Evolutionary conservation across 2,888 invertebrate genomes (phyloP).

Genomic region (Iphiclides podalirius): DNA sequence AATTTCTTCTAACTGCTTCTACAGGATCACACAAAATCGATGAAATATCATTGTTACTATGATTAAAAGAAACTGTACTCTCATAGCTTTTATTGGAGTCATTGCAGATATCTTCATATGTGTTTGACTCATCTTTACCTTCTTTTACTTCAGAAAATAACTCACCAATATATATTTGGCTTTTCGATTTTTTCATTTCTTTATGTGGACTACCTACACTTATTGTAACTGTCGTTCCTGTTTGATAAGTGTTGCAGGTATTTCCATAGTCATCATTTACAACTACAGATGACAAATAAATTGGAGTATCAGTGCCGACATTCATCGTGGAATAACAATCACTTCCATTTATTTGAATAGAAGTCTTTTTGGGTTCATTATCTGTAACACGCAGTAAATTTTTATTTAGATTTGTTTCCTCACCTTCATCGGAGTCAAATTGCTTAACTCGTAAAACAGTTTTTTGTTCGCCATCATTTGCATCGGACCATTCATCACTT

Average conservation of each 20-base stretch:
- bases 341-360: constrained; percentile 86
- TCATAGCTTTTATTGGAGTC: constrained; percentile 40
- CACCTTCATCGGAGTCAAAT: constrained; percentile 73
- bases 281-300: constrained; percentile 87
- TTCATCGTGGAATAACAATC: constrained; percentile 89
- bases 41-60: constrained; percentile 59
- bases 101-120: constrained; percentile 67
- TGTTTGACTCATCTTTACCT: constrained; percentile 49
- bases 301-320: constrained; percentile 83
- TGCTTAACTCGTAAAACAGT: constrained; percentile 67
- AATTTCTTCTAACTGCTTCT: constrained; percentile 86
- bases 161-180: constrained; percentile 75
- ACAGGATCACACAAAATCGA: constrained; percentile 85
- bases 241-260: constrained; percentile 68
- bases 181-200: constrained; percentile 66
- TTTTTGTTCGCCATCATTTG: constrained; percentile 70
- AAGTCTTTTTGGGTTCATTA: constrained; percentile 81
- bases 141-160: constrained; percentile 49
- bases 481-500: constrained; percentile 76
- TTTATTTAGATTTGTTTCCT: constrained; percentile 43
- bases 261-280: constrained; percentile 80
- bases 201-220: constrained; percentile 78
- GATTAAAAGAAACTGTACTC: constrained; percentile 32
- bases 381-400: constrained; percentile 47
- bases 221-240: constrained; percentile 82